phyloP scores from a whole-genome alignment of 1,140 invertebrate species.

The Zaprionus kolodkinae region DNA sequence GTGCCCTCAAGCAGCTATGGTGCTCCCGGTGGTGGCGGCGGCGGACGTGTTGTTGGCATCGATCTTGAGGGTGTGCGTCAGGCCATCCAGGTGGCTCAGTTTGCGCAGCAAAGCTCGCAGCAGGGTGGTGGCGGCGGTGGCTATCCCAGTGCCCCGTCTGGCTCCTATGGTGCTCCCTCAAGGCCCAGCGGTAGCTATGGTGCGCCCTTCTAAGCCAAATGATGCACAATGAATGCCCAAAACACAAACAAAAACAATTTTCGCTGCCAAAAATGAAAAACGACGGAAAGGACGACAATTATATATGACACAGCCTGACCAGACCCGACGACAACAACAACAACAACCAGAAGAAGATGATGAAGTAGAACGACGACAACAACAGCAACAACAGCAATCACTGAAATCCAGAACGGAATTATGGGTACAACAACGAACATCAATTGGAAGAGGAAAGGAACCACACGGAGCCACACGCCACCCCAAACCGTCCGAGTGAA shows the following conservation, averaged over 20 bases:
- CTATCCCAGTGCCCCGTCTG: constrained; percentile 75
- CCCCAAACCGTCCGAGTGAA: constrained; percentile 36
- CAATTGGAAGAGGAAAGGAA: background rate
- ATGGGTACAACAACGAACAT: constrained; percentile 44
- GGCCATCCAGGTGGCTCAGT: constrained; percentile 88
- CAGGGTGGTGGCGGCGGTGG: constrained; percentile 78
- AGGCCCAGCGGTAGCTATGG: constrained; percentile 82
- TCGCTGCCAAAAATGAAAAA: constrained; percentile 74
- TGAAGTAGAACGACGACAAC: background rate
- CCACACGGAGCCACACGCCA: constrained; percentile 30
- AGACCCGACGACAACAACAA: constrained; percentile 31
- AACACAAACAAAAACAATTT: constrained; percentile 35
- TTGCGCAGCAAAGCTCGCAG: constrained; percentile 85
- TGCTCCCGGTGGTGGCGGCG: constrained; percentile 86
- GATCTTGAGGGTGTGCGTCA: constrained; percentile 88
- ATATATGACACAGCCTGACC: constrained; percentile 44
- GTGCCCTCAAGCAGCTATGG: constrained; percentile 86
- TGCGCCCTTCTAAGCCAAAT: constrained; percentile 82
- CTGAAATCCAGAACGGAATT: constrained; percentile 45
- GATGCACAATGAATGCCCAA: constrained; percentile 19
- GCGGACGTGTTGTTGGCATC: constrained; percentile 87
- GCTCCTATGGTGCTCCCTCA: constrained; percentile 84
- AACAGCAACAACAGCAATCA: constrained; percentile 39
- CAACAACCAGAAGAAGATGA: background rate
- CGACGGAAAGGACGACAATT: constrained; percentile 54